phyloP scores from a whole-genome alignment of 2,797 vertebrate species.

The Hirundo rustica region DNA sequence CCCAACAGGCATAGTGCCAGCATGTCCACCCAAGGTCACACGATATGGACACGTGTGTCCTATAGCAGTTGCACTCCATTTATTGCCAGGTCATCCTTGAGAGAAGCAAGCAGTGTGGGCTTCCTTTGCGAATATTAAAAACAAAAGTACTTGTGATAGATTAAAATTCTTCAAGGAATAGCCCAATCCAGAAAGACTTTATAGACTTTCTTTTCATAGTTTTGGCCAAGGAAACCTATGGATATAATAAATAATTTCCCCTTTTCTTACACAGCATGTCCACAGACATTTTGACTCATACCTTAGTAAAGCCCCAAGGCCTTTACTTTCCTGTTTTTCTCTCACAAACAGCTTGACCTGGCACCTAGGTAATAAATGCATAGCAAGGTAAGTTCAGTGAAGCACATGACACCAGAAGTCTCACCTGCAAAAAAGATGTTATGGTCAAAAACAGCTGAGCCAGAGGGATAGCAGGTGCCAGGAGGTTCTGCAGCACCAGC shows the following conservation, averaged over 20 bases:
- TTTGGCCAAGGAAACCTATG: background rate
- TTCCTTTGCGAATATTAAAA: background rate
- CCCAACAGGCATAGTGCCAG: background rate
- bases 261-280: background rate
- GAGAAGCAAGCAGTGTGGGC: background rate
- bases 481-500: background rate
- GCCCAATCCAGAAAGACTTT: background rate
- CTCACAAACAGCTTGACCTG: background rate
- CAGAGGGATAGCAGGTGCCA: background rate
- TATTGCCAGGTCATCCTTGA: background rate
- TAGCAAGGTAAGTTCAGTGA: background rate
- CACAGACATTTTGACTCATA: background rate
- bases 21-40: background rate
- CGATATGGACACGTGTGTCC: background rate
- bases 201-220: background rate
- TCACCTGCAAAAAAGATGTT: background rate
- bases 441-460: background rate
- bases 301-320: background rate
- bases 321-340: background rate
- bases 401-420: background rate
- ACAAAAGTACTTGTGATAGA: background rate
- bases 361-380: background rate
- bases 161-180: background rate
- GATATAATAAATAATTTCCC: background rate
- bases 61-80: background rate